phyloP scores from a whole-genome alignment of 2,113 vertebrate species.

The Synodontis membranacea region DNA sequence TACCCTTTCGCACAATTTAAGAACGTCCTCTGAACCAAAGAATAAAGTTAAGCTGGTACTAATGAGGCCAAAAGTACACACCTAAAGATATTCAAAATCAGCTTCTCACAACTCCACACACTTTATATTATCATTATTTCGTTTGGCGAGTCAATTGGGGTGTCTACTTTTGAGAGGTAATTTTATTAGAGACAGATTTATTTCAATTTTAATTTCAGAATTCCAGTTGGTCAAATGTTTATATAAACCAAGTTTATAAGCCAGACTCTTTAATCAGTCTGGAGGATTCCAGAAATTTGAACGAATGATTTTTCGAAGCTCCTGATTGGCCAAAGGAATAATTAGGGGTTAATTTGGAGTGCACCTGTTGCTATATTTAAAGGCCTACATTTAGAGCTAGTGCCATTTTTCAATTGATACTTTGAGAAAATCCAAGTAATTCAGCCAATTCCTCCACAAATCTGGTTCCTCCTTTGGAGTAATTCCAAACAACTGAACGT shows the following conservation, averaged over 20 bases:
- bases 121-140: neutral
- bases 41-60: neutral
- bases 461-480: neutral
- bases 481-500: neutral
- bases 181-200: neutral
- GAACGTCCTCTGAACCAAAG: neutral
- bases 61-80: neutral
- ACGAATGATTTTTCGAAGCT: neutral
- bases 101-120: neutral
- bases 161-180: neutral
- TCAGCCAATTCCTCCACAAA: neutral
- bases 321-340: neutral
- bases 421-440: neutral
- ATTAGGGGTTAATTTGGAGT: neutral
- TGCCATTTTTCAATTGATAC: neutral
- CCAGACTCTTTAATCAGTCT: no score
- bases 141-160: neutral
- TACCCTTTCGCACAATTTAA: neutral
- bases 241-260: no score
- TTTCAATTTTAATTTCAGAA: neutral
- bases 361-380: neutral
- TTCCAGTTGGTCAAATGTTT: no score
- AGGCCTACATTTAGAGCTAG: neutral
- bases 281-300: no score
- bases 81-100: neutral